Percentiles rank a stretch among this genome's conserved stretches.
Evolutionary conservation across 2,888 invertebrate species (phyloP).

Genomic region (Drosophila suboccidentalis): DNA sequence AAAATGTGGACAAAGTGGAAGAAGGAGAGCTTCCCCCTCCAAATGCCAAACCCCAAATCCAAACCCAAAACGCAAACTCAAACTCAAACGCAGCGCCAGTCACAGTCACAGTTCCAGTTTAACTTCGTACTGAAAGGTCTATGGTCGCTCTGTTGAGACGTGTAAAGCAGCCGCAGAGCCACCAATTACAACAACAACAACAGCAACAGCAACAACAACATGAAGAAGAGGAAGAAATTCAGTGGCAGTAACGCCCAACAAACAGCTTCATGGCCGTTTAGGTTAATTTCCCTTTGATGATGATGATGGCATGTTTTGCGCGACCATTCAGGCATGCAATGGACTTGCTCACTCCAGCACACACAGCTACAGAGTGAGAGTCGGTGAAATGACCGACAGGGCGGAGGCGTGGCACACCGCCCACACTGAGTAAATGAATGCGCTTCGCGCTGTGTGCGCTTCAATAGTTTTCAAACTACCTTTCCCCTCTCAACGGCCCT

Average conservation of each 20-base stretch:
- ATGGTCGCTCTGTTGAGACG: conserved; percentile 22
- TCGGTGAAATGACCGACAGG: neutral
- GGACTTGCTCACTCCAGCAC: conserved; percentile 73
- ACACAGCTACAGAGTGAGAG: conserved; percentile 7
- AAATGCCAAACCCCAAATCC: neutral
- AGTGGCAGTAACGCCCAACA: conserved; percentile 58
- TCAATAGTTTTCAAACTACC: conserved; percentile 66
- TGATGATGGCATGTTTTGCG: conserved; percentile 80
- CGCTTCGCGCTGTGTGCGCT: conserved; percentile 66
- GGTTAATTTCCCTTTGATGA: conserved; percentile 84
- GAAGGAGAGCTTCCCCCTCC: neutral
- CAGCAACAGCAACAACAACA: conserved; percentile 25
- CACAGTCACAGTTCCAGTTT: conserved; percentile 28
- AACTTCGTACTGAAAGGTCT: conserved; percentile 19
- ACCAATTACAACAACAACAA: conserved; percentile 27
- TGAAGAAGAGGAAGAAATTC: conserved; percentile 26
- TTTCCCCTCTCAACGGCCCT: neutral
- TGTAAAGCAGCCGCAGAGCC: conserved; percentile 53
- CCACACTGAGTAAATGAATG: conserved; percentile 60
- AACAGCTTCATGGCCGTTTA: conserved; percentile 78
- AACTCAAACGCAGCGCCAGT: conserved; percentile 13
- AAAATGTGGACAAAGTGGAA: conserved; percentile 40
- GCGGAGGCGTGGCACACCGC: conserved; percentile 18
- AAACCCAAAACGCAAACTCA: conserved; percentile 2
- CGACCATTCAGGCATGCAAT: conserved; percentile 82